Evolutionary conservation across 2,113 vertebrate species (phyloP), one percentile per base, ranked within the genome.

Genomic region (Colossoma macropomum): DNA sequence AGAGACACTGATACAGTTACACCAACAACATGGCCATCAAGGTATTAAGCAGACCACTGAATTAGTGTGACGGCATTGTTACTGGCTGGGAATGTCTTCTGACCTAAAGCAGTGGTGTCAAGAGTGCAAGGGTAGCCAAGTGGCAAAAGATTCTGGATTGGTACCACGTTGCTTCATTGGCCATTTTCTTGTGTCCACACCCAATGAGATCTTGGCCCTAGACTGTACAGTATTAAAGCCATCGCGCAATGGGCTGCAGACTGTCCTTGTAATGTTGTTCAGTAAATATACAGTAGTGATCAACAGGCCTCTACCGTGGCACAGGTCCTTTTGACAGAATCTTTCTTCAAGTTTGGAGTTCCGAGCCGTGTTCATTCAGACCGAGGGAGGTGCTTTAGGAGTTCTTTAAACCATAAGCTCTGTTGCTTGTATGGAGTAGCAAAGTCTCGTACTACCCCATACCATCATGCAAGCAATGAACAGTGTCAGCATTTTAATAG

Each of bases 181-280:
- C n/a, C n/a, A n/a, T n/a, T n/a, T n/a, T n/a, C n/a, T n/a, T 13
- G 15, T 77, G 10, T 5, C 73, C 56, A 59, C 50, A 17, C 62
- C 84, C 7, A 54, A 77, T 17, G 68, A 54, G n/a, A 74, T 74
- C 13, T 38, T 80, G 1, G 83, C 69, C 13, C 13, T 83, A 4
- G 76, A 84, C 34, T 84, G 62, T 30, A 79, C 76, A 0, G 15
- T 71, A 0, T 70, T 77, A 8, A 25, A 81, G 54, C 79, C 79
- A 3, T 48, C 28, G 0, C 3, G 63, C 0, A 16, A 12, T 79
- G 28, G 63, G 23, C 3, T 68, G 2, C 74, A 81, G 1, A 75
- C 75, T 16, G 52, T 83, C 1, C 19, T 84, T 8, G 28, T 84
- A 0, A 62, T 87, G 25, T 13, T 81, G 1, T 81, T 81, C 1